Percentiles rank a stretch among this genome's conserved stretches.
phyloP scores from a whole-genome alignment of 2,888 invertebrate genomes.

The Anthrax anthrax region DNA sequence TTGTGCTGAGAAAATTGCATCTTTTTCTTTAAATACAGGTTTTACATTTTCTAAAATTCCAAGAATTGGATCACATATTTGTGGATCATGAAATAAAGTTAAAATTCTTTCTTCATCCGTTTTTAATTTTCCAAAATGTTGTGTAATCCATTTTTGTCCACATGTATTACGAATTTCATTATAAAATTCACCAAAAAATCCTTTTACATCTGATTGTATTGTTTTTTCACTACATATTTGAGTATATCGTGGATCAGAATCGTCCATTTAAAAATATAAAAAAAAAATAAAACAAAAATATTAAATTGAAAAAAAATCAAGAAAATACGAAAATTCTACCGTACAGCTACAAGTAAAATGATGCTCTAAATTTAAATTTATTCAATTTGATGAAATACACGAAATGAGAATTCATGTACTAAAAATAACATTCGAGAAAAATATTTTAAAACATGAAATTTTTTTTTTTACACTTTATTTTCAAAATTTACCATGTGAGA shows the following conservation, averaged over 20 bases:
- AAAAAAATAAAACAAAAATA: too few relatives aligned
- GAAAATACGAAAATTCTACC: background rate
- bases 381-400: background rate
- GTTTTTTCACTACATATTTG: conserved; percentile 59
- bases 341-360: background rate
- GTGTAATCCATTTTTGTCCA: conserved; percentile 43
- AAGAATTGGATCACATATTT: conserved; percentile 36
- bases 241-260: conserved; percentile 39
- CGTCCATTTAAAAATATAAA: conserved; percentile 17
- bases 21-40: conserved; percentile 52
- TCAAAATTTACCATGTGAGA: too few relatives aligned
- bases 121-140: conserved; percentile 42
- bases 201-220: conserved; percentile 55
- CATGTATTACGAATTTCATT: conserved; percentile 39
- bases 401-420: too few relatives aligned
- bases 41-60: conserved; percentile 51
- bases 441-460: too few relatives aligned
- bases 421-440: too few relatives aligned
- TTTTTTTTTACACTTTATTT: too few relatives aligned
- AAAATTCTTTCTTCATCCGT: conserved; percentile 44
- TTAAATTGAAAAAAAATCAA: conserved; percentile 40
- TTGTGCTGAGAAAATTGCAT: conserved; percentile 44
- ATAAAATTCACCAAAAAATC: conserved; percentile 57
- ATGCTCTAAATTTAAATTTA: background rate
- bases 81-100: conserved; percentile 33